Evolutionary conservation across 1,140 invertebrate species (phyloP).

Genomic region (Drosophila serrata): DNA sequence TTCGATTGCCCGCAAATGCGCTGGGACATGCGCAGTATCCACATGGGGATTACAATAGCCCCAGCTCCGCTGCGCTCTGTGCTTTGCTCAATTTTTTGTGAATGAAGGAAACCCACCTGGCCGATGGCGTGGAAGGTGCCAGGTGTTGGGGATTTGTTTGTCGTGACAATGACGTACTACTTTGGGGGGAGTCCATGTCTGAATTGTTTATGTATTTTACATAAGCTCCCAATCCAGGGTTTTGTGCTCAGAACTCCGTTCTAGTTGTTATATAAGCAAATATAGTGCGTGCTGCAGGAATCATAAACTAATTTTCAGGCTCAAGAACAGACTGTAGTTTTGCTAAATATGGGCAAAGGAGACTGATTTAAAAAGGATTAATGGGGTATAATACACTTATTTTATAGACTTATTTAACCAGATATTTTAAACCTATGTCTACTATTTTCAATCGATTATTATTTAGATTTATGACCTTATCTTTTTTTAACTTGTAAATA

Average conservation of each 20-base stretch:
- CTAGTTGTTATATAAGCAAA: conserved; percentile 25
- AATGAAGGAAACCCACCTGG: conserved; percentile 61
- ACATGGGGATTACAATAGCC: conserved; percentile 10
- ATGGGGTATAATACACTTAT: no score
- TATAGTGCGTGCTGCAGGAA: conserved; percentile 23
- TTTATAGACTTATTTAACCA: no score
- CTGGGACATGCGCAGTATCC: conserved; percentile 64
- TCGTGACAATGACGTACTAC: conserved; percentile 43
- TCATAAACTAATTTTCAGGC: conserved; percentile 20
- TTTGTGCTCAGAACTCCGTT: neutral
- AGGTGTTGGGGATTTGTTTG: conserved; percentile 8
- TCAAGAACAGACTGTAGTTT: neutral
- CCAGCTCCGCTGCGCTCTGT: conserved; percentile 18
- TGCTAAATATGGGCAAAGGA: no score
- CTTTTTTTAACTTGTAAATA: neutral
- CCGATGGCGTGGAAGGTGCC: neutral
- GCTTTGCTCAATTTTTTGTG: conserved; percentile 66
- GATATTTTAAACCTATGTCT: no score
- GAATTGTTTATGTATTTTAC: conserved; percentile 51
- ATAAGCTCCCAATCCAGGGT: conserved; percentile 19
- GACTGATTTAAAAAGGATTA: neutral
- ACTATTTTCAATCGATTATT: neutral
- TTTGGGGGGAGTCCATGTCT: conserved; percentile 1
- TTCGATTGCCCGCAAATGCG: conserved; percentile 65
- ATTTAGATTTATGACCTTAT: neutral